phyloP scores from a whole-genome alignment of 1,140 invertebrate genomes.

The Andricus grossulariae region DNA sequence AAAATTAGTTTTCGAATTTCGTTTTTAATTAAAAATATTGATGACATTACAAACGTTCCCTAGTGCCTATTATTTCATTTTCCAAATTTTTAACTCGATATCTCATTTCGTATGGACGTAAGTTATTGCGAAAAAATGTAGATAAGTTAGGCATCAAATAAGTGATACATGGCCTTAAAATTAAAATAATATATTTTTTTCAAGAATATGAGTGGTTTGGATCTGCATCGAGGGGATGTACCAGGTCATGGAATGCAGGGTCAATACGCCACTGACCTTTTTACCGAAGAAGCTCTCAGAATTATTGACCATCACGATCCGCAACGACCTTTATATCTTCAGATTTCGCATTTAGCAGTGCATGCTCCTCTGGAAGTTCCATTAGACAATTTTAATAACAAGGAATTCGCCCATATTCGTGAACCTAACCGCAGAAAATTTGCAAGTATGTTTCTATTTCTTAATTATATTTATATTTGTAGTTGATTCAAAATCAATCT shows the following conservation, averaged over 20 bases:
- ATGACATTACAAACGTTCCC: no score
- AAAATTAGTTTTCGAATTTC: no score
- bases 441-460: slow-evolving; percentile 76
- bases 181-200: slow-evolving; percentile 9
- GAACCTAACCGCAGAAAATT: slow-evolving; percentile 81
- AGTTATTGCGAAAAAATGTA: no score
- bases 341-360: slow-evolving; percentile 82
- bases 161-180: no score
- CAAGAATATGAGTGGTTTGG: slow-evolving; percentile 76
- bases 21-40: no score
- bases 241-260: slow-evolving; percentile 79
- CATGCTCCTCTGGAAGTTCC: slow-evolving; percentile 80
- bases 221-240: slow-evolving; percentile 76
- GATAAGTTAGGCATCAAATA: no score
- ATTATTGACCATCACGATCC: slow-evolving; percentile 79
- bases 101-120: no score
- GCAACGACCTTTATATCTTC: slow-evolving; percentile 81
- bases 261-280: slow-evolving; percentile 83
- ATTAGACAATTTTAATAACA: slow-evolving; percentile 79
- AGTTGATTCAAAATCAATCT: no score
- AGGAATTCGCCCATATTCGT: slow-evolving; percentile 80
- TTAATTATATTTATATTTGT: not conserved
- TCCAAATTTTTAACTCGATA: no score
- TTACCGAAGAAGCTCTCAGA: slow-evolving; percentile 79
- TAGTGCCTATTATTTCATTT: no score